These are phyloP conservation scores for Porites evermanni DNA, from an alignment of 92 coral and sea anemone genomes.

Conservation along the genomic window DNA sequence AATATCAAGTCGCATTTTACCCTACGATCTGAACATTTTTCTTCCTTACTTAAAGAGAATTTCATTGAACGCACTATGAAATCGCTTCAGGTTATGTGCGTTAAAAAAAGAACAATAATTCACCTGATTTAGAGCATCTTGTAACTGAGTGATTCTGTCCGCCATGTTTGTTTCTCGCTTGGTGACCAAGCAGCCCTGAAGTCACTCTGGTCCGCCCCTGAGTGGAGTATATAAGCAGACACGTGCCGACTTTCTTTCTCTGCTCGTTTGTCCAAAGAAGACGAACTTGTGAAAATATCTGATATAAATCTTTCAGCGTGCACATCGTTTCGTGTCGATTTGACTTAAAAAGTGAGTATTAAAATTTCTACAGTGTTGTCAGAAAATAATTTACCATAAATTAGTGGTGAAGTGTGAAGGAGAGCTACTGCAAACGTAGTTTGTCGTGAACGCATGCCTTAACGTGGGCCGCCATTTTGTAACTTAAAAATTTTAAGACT, in stretches of 20 bases:
- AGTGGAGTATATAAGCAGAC: slow-evolving; percentile 52
- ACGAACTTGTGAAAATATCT: slow-evolving; percentile 6
- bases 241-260: slow-evolving; percentile 69
- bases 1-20: too few relatives aligned
- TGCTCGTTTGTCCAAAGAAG: slow-evolving; percentile 70
- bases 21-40: too few relatives aligned
- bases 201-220: slow-evolving; percentile 66
- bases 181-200: slow-evolving; percentile 55
- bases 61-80: too few relatives aligned
- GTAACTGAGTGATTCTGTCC: slow-evolving; percentile 97
- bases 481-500: too few relatives aligned
- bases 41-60: too few relatives aligned
- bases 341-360: slow-evolving; percentile 99
- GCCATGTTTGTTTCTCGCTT: slow-evolving; percentile 79
- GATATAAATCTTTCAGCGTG: slow-evolving; percentile 60
- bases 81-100: too few relatives aligned
- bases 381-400: not conserved
- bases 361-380: not conserved
- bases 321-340: slow-evolving; percentile 99
- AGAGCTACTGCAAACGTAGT: not conserved
- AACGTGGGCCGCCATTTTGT: too few relatives aligned
- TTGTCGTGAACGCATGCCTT: not conserved
- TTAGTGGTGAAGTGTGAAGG: too few relatives aligned
- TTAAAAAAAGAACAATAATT: too few relatives aligned
- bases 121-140: slow-evolving; percentile 97